A percentile compares a stretch with the other conserved stretches of the same genome.
These are phyloP conservation scores for Lasioglossum lativentre DNA, from an alignment of 2,888 invertebrate genomes.

Conservation along the genomic window DNA sequence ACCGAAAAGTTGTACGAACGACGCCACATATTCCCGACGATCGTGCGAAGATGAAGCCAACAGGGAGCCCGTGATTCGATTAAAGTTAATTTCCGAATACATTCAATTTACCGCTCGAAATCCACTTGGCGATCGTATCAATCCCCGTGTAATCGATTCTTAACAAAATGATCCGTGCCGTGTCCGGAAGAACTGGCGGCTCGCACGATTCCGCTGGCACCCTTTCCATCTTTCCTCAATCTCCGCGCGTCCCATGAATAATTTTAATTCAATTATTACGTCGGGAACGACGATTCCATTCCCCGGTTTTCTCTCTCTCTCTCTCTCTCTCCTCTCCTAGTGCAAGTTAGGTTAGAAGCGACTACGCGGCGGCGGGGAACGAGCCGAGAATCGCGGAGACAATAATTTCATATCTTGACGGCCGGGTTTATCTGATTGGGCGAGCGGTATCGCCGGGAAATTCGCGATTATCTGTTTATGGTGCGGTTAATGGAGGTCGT, in stretches of 20 bases:
- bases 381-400: conserved; percentile 73
- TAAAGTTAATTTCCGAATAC: conserved; percentile 2
- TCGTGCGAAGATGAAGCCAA: not conserved
- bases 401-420: conserved; percentile 80
- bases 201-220: not conserved
- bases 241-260: conserved; percentile 10
- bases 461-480: conserved; percentile 82
- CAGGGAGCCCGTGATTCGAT: not conserved
- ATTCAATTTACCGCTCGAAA: not conserved
- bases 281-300: not conserved
- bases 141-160: conserved; percentile 4
- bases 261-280: conserved; percentile 26
- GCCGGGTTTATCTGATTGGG: conserved; percentile 79
- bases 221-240: not conserved
- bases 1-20: not conserved
- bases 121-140: not conserved
- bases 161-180: conserved; percentile 1
- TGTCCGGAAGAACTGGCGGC: not conserved
- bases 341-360: not conserved
- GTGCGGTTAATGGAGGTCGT: conserved; percentile 78
- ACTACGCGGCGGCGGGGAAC: conserved; percentile 52
- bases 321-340: not conserved
- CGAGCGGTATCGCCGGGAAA: conserved; percentile 76
- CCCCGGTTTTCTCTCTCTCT: conserved; percentile 20
- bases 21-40: too few relatives aligned